Percentiles rank a stretch among this genome's conserved stretches.
Evolutionary conservation across 1,140 invertebrate species (phyloP).

Genomic region (Melitaea cinxia): DNA sequence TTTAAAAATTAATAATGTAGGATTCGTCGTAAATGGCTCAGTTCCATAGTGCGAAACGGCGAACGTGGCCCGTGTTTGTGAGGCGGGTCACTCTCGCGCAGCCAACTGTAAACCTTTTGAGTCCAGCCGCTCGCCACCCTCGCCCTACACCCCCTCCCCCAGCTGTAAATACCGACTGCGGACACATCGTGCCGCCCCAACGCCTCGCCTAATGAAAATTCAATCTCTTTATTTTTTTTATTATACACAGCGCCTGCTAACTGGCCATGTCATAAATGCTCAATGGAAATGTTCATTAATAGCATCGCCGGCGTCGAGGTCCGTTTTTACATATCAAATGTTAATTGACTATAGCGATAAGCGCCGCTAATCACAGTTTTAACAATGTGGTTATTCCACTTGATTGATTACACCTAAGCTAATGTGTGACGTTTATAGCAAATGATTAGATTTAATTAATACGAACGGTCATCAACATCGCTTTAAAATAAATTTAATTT

Average conservation of each 20-base stretch:
- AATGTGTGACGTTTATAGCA: background rate
- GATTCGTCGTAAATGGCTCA: slow-evolving; percentile 52
- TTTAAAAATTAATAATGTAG: slow-evolving; percentile 53
- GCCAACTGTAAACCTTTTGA: slow-evolving; percentile 77
- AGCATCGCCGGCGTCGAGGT: slow-evolving; percentile 9
- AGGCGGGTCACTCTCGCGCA: slow-evolving; percentile 78
- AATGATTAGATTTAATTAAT: too few relatives aligned
- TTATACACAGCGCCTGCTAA: slow-evolving; percentile 51
- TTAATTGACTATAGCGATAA: slow-evolving; percentile 31
- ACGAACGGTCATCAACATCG: too few relatives aligned
- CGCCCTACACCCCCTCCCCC: slow-evolving; percentile 30
- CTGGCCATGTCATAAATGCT: slow-evolving; percentile 55
- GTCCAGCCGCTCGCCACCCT: slow-evolving; percentile 64
- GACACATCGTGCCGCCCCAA: slow-evolving; percentile 73
- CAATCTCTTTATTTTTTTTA: slow-evolving; percentile 72
- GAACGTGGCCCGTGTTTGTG: slow-evolving; percentile 69
- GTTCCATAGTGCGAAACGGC: slow-evolving; percentile 62
- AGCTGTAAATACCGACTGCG: slow-evolving; percentile 68
- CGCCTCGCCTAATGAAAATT: slow-evolving; percentile 78
- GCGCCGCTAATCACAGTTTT: slow-evolving; percentile 33
- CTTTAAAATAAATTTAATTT: too few relatives aligned
- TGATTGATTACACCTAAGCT: slow-evolving; percentile 20
- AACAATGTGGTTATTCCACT: slow-evolving; percentile 19
- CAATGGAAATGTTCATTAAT: slow-evolving; percentile 56
- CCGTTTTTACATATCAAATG: slow-evolving; percentile 11